Evolutionary conservation across 2,888 invertebrate species (phyloP).

Genomic region (Drosophila lutescens): DNA sequence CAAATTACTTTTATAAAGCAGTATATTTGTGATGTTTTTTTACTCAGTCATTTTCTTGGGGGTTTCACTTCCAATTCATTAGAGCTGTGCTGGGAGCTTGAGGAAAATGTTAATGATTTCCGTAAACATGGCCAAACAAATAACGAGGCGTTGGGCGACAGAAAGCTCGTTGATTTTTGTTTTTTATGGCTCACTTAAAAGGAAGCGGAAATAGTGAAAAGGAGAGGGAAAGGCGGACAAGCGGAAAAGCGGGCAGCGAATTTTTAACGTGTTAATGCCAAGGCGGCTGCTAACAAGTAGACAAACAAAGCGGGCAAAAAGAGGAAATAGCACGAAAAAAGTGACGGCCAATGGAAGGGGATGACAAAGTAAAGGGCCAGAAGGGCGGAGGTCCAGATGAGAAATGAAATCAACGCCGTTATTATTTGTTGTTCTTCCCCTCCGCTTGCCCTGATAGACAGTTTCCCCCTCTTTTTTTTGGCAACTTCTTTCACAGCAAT

Average conservation of each 20-base stretch:
- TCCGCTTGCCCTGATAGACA: slow-evolving; percentile 13
- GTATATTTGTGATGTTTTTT: background rate
- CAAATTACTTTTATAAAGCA: slow-evolving; percentile 10
- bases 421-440: slow-evolving; percentile 54
- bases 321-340: slow-evolving; percentile 28
- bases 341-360: slow-evolving; percentile 29
- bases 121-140: slow-evolving; percentile 57
- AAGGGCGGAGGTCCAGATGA: slow-evolving; percentile 34
- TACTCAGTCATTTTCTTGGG: background rate
- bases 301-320: slow-evolving; percentile 55
- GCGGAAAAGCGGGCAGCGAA: slow-evolving; percentile 25
- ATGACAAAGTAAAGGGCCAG: slow-evolving; percentile 9
- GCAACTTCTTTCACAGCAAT: slow-evolving; percentile 15
- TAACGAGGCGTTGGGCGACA: slow-evolving; percentile 45
- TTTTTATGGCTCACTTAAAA: slow-evolving; percentile 55
- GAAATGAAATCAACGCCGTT: slow-evolving; percentile 73
- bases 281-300: slow-evolving; percentile 67
- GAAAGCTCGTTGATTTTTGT: slow-evolving; percentile 47
- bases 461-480: slow-evolving; percentile 16
- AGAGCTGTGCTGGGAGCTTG: slow-evolving; percentile 13
- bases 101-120: slow-evolving; percentile 54
- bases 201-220: slow-evolving; percentile 46
- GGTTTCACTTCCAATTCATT: slow-evolving; percentile 54
- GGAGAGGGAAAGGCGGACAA: background rate
- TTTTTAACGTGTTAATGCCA: slow-evolving; percentile 71